Percentiles rank a stretch among this genome's conserved stretches.
These are phyloP conservation scores for Mionectes olivaceus DNA, from an alignment of 2,797 vertebrate species.

Conservation along the genomic window DNA sequence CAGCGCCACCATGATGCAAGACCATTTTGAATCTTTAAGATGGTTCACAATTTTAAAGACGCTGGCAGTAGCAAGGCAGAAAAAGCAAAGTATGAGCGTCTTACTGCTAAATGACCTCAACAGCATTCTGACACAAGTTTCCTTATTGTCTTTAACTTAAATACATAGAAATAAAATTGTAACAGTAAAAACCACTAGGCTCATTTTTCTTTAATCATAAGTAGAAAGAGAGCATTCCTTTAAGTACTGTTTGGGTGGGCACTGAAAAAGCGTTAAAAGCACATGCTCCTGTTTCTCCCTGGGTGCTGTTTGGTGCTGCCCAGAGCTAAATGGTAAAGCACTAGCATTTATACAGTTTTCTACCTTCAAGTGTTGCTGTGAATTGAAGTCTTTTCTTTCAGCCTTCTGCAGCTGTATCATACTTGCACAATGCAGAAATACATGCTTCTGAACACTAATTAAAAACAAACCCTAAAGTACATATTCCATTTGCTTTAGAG, in stretches of 20 bases:
- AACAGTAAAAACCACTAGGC: neutral
- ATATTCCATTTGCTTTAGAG: constrained; percentile 59
- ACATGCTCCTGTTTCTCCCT: neutral
- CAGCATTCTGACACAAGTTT: neutral
- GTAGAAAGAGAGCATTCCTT: neutral
- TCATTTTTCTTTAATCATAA: neutral
- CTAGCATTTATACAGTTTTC: neutral
- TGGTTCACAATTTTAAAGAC: neutral
- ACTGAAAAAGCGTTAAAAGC: neutral
- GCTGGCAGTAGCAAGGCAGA: neutral
- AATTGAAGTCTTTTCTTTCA: neutral
- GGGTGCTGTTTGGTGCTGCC: neutral
- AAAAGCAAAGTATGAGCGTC: neutral
- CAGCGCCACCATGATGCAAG: neutral
- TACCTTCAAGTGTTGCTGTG: neutral
- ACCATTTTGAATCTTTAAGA: neutral
- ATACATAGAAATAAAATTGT: neutral
- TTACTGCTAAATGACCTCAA: neutral
- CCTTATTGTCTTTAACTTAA: neutral
- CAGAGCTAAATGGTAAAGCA: neutral
- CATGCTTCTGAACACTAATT: constrained; percentile 41
- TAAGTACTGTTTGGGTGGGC: neutral
- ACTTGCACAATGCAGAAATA: neutral
- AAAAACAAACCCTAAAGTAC: constrained; percentile 30
- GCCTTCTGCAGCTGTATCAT: neutral